phyloP scores from a whole-genome alignment of 2,113 vertebrate species.

The Herpetotheres cachinnans region DNA sequence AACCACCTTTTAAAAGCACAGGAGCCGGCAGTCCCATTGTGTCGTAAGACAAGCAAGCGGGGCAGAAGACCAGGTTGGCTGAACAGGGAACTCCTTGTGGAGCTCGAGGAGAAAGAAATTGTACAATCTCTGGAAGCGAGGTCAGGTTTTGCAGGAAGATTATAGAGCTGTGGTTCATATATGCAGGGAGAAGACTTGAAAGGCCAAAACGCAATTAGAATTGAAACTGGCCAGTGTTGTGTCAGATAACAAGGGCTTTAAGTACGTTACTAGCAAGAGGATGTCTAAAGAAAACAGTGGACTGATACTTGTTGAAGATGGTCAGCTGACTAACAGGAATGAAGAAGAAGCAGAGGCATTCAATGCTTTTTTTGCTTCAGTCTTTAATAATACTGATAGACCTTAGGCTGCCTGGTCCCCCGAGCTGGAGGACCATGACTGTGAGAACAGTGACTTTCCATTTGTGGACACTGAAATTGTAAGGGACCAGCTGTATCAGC shows the following conservation, averaged over 20 bases:
- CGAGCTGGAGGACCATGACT: neutral
- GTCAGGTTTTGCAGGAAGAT: neutral
- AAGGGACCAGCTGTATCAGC: neutral
- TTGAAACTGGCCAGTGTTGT: neutral
- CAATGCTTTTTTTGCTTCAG: neutral
- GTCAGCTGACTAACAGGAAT: neutral
- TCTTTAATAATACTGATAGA: neutral
- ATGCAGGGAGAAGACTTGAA: neutral
- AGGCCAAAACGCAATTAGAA: neutral
- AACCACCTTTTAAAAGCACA: neutral
- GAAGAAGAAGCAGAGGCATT: neutral
- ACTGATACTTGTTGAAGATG: neutral
- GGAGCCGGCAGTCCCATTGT: neutral
- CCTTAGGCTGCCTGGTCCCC: neutral
- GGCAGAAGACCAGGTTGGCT: neutral
- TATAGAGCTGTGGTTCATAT: neutral
- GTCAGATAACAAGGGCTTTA: neutral
- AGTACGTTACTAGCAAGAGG: neutral
- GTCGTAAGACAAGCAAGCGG: accelerated
- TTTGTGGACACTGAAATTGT: neutral
- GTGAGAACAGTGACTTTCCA: neutral
- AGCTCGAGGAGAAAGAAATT: neutral
- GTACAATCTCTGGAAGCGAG: neutral
- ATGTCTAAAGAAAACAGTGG: neutral
- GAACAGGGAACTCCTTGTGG: neutral